phyloP scores from a whole-genome alignment of 2,113 vertebrate genomes.

The Felis chaus region DNA sequence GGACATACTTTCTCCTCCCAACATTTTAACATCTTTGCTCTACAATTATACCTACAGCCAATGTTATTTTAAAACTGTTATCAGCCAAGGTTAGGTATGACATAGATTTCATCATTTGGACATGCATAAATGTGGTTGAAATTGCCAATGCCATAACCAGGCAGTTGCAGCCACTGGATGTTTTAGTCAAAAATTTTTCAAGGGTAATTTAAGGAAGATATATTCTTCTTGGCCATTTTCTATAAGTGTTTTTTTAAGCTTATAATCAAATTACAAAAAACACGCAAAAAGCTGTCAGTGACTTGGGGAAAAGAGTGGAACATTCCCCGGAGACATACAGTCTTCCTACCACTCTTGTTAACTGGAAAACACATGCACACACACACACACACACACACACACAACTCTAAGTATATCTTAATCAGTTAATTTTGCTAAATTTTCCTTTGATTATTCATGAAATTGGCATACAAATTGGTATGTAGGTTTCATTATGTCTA shows the following conservation, averaged over 20 bases:
- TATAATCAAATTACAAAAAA: background rate
- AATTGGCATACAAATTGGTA: background rate
- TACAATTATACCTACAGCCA: background rate
- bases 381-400: background rate
- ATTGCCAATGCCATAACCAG: background rate
- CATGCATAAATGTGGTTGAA: background rate
- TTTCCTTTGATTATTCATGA: background rate
- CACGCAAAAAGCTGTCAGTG: background rate
- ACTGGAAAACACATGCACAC: background rate
- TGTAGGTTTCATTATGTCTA: background rate
- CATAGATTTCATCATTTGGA: background rate
- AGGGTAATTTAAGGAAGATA: background rate
- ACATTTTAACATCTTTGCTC: background rate
- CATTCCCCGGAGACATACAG: background rate
- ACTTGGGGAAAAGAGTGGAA: background rate
- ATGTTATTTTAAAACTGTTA: background rate
- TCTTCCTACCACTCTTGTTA: background rate
- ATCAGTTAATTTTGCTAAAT: background rate
- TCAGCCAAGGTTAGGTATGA: background rate
- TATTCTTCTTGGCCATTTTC: background rate
- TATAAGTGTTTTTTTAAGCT: background rate
- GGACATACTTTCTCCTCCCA: background rate
- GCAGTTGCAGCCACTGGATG: background rate
- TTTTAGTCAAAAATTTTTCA: background rate
- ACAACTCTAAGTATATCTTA: background rate